These are phyloP conservation scores for Scaptomyza cyrtandrae DNA, from an alignment of 2,888 invertebrate species.

Conservation along the genomic window DNA sequence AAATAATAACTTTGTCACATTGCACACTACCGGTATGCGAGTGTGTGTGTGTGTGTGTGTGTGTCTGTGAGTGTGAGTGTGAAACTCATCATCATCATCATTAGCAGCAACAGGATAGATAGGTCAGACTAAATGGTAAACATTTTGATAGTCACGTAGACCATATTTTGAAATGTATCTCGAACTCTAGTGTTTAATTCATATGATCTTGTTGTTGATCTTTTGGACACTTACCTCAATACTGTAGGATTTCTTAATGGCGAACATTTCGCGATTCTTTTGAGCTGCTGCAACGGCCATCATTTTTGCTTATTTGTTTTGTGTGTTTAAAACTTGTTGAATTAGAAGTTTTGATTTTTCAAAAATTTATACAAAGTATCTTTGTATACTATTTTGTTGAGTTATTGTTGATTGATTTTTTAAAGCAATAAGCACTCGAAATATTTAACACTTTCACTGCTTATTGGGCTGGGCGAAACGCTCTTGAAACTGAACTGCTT, in stretches of 20 bases:
- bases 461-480: slow-evolving; percentile 64
- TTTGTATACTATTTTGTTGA: slow-evolving; percentile 75
- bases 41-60: slow-evolving; percentile 3
- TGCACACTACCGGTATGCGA: background rate
- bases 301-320: slow-evolving; percentile 85
- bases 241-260: slow-evolving; percentile 98
- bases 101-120: slow-evolving; percentile 21
- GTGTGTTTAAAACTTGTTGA: slow-evolving; percentile 61
- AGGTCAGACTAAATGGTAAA: slow-evolving; percentile 42
- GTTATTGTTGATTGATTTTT: slow-evolving; percentile 20
- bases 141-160: slow-evolving; percentile 71
- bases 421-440: slow-evolving; percentile 81
- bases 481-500: slow-evolving; percentile 70
- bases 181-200: background rate
- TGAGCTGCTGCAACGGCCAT: slow-evolving; percentile 96
- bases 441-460: slow-evolving; percentile 81
- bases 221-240: slow-evolving; percentile 93
- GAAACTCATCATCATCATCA: background rate
- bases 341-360: slow-evolving; percentile 37
- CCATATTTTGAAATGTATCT: slow-evolving; percentile 33
- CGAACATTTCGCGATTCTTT: slow-evolving; percentile 98
- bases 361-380: slow-evolving; percentile 80
- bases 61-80: slow-evolving; percentile 1
- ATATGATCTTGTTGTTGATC: slow-evolving; percentile 9
- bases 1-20: slow-evolving; percentile 71